Base-by-base conservation (phyloP, 2,113 vertebrate species). In the Tetrao urogallus region DNA sequence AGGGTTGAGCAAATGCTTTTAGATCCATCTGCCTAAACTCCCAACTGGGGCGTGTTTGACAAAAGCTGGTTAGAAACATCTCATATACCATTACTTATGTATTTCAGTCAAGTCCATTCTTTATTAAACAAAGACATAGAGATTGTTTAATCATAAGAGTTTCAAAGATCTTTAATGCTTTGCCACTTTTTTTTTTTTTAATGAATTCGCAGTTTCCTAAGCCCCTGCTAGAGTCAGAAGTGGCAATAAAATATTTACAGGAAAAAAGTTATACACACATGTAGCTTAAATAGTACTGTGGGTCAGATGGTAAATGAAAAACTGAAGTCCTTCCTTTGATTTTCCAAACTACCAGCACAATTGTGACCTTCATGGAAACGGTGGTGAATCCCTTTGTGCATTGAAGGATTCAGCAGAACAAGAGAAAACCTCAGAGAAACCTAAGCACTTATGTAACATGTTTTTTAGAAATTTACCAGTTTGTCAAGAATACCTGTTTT, bases 311-410 rank as follows among this genome's bases (percentile, higher is more conserved):
- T 22, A 56, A 76, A 74, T 3, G 16, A 25, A 89, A 93, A 72
- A 1, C 3, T 32, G 76, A 42, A 6, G 0, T 9, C 7, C 24
- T 50, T 40, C 38, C 38, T 38, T 43, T 5, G 0, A 10, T 75
- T 85, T 87, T n/a, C 22, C 30, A 57, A 78, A 48, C 10, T n/a
- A 21, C 4, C 24, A 11, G 3, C n/a, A 81, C 64, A 38, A 22
- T 42, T 22, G 40, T 79, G 25, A 32, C 56, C 18, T 34, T 64
- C 65, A 61, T 17, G 56, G 58, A 69, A 47, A 34, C 45, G 16
- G 6, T 63, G 47, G 6, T 11, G 21, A 67, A 80, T 32, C 34
- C 15, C 30, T 75, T 42, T 16, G 21, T 22, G 11, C 25, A n/a
- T 10, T 57, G 71, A 56, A 79, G 22, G 32, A 52, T 85, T 83